A percentile compares a stretch with the other conserved stretches of the same genome.
These are phyloP conservation scores for Genyomyrus donnyi DNA, from an alignment of 2,113 vertebrate species.

Conservation along the genomic window DNA sequence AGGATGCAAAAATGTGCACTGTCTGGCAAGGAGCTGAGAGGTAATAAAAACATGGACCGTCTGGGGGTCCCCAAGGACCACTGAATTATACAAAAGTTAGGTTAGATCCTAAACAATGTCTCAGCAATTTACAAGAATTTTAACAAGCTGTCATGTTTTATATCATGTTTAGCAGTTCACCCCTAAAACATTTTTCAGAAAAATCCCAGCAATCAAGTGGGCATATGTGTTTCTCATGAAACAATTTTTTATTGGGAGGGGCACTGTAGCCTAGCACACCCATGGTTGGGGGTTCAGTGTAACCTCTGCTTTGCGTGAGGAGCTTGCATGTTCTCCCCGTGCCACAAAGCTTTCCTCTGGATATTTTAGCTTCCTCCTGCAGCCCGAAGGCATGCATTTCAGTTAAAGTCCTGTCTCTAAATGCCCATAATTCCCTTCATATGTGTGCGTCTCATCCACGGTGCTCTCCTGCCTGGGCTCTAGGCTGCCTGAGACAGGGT, in stretches of 20 bases:
- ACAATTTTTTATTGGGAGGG: not conserved
- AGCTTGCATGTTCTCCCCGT: not conserved
- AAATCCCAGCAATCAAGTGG: not conserved
- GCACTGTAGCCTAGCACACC: not conserved
- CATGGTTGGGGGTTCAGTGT: not conserved
- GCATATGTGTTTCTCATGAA: not conserved
- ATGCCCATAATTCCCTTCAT: not conserved
- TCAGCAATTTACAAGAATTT: not conserved
- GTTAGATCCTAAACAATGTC: not conserved
- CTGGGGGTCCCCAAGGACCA: not conserved
- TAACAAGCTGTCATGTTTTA: not conserved
- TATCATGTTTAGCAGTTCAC: not conserved
- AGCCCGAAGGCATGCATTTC: not conserved
- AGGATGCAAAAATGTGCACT: not conserved
- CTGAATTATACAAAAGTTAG: not conserved
- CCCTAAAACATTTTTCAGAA: not conserved
- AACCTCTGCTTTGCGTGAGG: not conserved
- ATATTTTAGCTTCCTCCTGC: not conserved
- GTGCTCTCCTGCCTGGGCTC: not conserved
- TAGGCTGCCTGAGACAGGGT: not conserved
- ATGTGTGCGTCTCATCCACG: not conserved
- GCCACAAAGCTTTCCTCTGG: not conserved
- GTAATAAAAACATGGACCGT: not conserved
- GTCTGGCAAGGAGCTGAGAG: not conserved
- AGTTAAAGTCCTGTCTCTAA: not conserved